These are phyloP conservation scores for Melitaea athalia DNA, from an alignment of 2,888 invertebrate genomes.

Conservation along the genomic window DNA sequence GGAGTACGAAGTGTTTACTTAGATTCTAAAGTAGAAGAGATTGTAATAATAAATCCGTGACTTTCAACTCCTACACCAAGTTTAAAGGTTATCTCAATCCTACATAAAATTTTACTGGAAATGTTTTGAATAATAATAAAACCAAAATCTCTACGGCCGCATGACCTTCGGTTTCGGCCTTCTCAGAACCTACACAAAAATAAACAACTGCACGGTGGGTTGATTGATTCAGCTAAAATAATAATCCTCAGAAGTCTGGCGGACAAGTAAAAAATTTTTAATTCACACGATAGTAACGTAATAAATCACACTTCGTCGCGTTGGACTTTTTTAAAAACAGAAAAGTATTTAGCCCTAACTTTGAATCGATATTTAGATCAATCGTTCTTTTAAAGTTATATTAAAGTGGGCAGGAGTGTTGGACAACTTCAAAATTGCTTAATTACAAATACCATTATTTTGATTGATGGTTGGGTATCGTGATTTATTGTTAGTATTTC, in stretches of 20 bases:
- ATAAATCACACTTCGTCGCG: not conserved
- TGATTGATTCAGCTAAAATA: constrained; percentile 10
- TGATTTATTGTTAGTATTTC: constrained; percentile 57
- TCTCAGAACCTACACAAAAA: constrained; percentile 69
- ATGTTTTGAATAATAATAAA: constrained; percentile 29
- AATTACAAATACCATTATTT: constrained; percentile 43
- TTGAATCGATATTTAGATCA: constrained; percentile 10
- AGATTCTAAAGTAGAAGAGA: constrained; percentile 24
- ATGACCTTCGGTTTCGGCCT: constrained; percentile 72
- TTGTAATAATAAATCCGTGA: constrained; percentile 29
- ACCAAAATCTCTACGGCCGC: constrained; percentile 42
- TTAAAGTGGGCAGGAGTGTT: constrained; percentile 35
- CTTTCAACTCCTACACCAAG: constrained; percentile 31
- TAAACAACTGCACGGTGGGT: constrained; percentile 11
- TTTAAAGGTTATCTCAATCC: constrained; percentile 30
- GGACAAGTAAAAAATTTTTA: not conserved
- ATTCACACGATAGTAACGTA: not conserved
- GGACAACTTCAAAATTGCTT: constrained; percentile 40
- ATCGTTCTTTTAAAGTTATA: constrained; percentile 24
- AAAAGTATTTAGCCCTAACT: not conserved
- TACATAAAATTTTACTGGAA: constrained; percentile 28
- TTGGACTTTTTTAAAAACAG: not conserved
- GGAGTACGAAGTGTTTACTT: constrained; percentile 4
- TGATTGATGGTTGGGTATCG: constrained; percentile 50
- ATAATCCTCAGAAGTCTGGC: not conserved